Evolutionary conservation across 1,140 invertebrate species (phyloP), one percentile per base, ranked within the genome.

Genomic region (Geopemphigus sp.): DNA sequence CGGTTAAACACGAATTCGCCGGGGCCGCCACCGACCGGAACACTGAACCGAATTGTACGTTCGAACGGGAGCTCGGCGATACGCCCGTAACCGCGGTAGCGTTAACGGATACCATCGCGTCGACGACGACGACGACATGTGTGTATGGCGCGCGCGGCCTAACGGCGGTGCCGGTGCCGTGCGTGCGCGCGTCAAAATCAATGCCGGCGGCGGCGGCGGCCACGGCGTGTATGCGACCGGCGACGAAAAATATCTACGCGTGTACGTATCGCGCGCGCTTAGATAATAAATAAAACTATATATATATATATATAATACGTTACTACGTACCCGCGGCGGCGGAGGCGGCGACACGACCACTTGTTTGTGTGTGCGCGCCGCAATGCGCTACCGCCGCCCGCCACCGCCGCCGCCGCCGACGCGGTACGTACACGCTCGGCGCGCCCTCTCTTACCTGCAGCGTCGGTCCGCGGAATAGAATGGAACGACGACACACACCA

Each of bases 131-230:
- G 47, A 68, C 22, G n/a, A 50, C 10, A 59, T 59, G 8, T 61
- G 59, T 26, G 8, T 15, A 8, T 15, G 24, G 15, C 1, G 32
- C 8, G 32, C 8, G 32, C 8, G 32, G 32, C n/a, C n/a, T n/a
- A 8, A 8, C 3, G 32, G 32, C 3, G 32, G 32, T 39, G 32
- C 8, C 29, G 68, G 14, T 24, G 12, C 24, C 14, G 50, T 72
- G 68, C 50, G 47, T 29, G 50, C 68, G 50, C 68, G 47, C 47
- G 50, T 72, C 68, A 54, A 72, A 72, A 72, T 72, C 68, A 72
- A 72, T 54, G 68, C 22, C 17, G 10, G 17, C 29, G 53, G 12
- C 29, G 29, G 29, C 50, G 12, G 10, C 12, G 22, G 0, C 6
- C 15, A 24, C 66, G 22, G 53, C 26, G 22, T 19, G 2, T 14